Base-by-base conservation (phyloP, 2,797 vertebrate species). In the Varecia variegata region DNA sequence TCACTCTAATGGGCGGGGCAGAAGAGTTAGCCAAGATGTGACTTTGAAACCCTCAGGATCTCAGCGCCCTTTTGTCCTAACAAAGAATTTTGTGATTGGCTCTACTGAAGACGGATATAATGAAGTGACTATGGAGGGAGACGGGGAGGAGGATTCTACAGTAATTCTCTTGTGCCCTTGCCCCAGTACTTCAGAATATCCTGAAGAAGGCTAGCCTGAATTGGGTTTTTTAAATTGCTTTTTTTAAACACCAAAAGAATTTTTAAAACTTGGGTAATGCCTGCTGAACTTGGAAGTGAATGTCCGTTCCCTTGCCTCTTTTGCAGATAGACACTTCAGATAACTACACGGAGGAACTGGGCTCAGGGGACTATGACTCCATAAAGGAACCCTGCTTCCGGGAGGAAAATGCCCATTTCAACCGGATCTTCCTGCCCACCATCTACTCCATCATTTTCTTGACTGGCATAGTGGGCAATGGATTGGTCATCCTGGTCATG, bases 401-500 rank as follows among this genome's bases (percentile, higher is more conserved):
- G 38, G 97, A 98, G 0, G 97, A 98, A 77, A 99, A 98, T 84
- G 97, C 91, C 0, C 96, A 99, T 94, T 99, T 99, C 98, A 99
- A 99, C 96, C 98, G 98, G 65, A 99, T 99, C 97, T 99, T 99
- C 98, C 98, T 99, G 54, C 99, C 99, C 0, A 99, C 98, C 0
- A 99, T 99, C 89, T 99, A 99, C 62, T 99, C 99, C 97, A 99
- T 99, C 98, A 99, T 99, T 97, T 99, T 99, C 88, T 5, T 99
- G 84, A 99, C 99, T 2, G 99, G 99, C 97, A 99, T 99, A 94
- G 98, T 99, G 0, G 99, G 99, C 82, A 99, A 99, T 96, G 99
- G 99, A 97, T 98, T 99, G 97, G 99, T 99, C 74, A 98, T 99
- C 30, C 21, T 99, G 7, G 99, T 99, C 97, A 99, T 99, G 99